Base-by-base conservation (phyloP, 2,113 vertebrate species). In the Trematocara nigrifrons region DNA sequence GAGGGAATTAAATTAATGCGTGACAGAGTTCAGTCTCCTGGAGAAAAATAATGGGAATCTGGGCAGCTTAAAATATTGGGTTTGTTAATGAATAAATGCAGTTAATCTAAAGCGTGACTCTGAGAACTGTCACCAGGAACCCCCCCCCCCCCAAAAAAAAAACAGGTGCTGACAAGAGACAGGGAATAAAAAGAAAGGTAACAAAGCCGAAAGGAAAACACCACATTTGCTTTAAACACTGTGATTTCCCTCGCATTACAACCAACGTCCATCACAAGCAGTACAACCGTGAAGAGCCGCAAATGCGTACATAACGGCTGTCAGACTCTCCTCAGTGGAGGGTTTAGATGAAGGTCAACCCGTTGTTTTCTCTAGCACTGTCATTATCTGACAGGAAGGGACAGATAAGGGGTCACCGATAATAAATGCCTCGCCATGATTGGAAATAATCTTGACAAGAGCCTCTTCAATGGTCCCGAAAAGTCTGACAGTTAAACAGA, bases 391-490 rank as follows among this genome's bases (percentile, higher is more conserved):
- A 92, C 91, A 87, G 87, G 15, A 59, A 80, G 79, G 77, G 80
- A 59, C 29, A 86, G 89, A 94, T 89, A 89, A 90, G 86, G 79
- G 88, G 87, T 81, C 33, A 66, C 76, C 5, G 53, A 87, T 87
- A 91, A 92, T 91, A 91, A 95, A 92, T 83, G 89, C 80, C 82
- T 40, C n/a, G 0, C 83, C 66, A 13, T 90, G 89, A 93, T 89
- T 91, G 87, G 87, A 93, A 93, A 93, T 89, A 87, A 91, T 90
- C 90, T 91, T 84, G 85, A 92, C 91, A 90, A 93, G 88, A 86
- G 89, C 80, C 89, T 93, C 90, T 93, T 74, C 79, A 83, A 81
- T 16, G 2, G 69, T 77, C 80, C 51, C 42, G 82, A 85, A 79
- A 88, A 51, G 80, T 86, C 89, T 33, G 76, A 90, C 82, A 83